phyloP scores from a whole-genome alignment of 2,888 invertebrate species.

The Heliconius aoede region DNA sequence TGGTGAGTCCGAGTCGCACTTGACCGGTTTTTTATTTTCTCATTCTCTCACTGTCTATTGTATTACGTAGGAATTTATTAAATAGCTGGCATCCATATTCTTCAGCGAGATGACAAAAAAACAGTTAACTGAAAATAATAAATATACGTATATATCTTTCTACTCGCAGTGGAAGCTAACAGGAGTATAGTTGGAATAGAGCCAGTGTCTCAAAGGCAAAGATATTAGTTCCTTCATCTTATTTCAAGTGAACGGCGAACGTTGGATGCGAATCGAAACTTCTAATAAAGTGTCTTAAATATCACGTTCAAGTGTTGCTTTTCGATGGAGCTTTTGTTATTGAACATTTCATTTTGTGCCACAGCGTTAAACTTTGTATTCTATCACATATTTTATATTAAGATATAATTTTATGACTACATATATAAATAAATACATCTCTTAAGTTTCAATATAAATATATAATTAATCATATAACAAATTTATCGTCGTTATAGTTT shows the following conservation, averaged over 20 bases:
- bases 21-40: too few species aligned
- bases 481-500: not conserved
- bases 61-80: too few species aligned
- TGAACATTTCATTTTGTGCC: not conserved
- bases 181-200: slow-evolving; percentile 17
- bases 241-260: slow-evolving; percentile 24
- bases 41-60: too few species aligned
- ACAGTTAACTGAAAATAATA: too few species aligned
- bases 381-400: not conserved
- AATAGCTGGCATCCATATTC: too few species aligned
- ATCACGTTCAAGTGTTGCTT: slow-evolving; percentile 24
- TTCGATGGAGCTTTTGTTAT: slow-evolving; percentile 10
- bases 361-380: not conserved
- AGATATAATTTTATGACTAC: not conserved
- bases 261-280: slow-evolving; percentile 26
- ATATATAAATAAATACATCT: not conserved
- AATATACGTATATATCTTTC: not conserved
- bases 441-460: not conserved
- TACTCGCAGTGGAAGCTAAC: not conserved
- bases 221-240: slow-evolving; percentile 32
- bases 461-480: not conserved
- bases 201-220: slow-evolving; percentile 29
- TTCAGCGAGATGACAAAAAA: too few species aligned
- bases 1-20: too few species aligned
- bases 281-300: slow-evolving; percentile 31